Conservation (phyloP, 2,888 invertebrate species). For the Dimorphilus gyrociliatus region DNA sequence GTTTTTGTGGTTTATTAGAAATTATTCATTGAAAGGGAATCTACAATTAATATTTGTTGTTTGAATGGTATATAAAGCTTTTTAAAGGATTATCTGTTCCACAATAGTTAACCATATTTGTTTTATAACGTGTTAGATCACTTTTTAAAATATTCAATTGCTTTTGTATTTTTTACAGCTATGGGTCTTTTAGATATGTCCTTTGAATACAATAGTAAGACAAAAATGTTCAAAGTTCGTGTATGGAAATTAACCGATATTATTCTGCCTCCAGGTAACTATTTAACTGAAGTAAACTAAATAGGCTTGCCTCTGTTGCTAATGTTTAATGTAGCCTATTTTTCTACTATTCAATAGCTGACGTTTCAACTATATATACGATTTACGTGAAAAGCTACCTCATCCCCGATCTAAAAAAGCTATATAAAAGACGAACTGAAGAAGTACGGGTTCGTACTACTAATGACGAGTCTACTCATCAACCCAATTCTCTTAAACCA, state of each 20-base stretch:
- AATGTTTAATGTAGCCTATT: not conserved
- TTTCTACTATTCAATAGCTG: conserved; percentile 14
- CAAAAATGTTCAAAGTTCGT: conserved; percentile 19
- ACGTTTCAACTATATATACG: conserved; percentile 25
- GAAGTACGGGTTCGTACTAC: conserved; percentile 17
- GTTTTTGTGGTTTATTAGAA: no score
- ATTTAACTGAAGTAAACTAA: no score
- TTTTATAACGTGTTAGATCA: no score
- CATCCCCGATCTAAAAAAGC: conserved; percentile 21
- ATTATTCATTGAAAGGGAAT: no score
- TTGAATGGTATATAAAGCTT: no score
- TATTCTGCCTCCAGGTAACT: conserved; percentile 27
- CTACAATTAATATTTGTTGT: no score
- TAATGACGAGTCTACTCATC: conserved; percentile 11
- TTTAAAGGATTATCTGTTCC: no score
- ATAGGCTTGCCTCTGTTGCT: no score
- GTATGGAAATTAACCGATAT: conserved; percentile 26
- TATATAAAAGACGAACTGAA: conserved; percentile 25
- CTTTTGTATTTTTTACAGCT: conserved; percentile 13
- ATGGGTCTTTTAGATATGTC: conserved; percentile 25
- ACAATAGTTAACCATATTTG: no score
- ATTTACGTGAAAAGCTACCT: conserved; percentile 25
- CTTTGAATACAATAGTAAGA: conserved; percentile 26
- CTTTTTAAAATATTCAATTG: no score
- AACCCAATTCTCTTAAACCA: conserved; percentile 13